These are phyloP conservation scores for Chaetorhynchus papuensis DNA, from an alignment of 2,113 vertebrate genomes.

Conservation along the genomic window DNA sequence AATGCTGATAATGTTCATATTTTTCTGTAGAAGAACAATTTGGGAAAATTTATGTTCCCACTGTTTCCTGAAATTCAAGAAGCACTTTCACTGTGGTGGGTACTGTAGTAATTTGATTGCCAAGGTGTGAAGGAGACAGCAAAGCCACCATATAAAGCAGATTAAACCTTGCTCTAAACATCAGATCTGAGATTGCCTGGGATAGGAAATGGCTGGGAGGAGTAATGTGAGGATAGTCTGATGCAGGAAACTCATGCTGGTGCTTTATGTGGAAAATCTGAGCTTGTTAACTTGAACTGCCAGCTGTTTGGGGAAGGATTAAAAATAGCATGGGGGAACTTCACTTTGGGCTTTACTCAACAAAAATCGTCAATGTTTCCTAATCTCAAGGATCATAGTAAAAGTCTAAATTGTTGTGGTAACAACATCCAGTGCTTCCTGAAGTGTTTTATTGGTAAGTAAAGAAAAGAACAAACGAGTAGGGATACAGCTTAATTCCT, in stretches of 20 bases:
- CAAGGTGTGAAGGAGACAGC: background rate
- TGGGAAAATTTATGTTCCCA: rapidly evolving
- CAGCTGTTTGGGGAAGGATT: background rate
- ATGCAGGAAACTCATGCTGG: background rate
- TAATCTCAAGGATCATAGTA: background rate
- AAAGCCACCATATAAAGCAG: background rate
- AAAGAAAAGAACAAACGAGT: background rate
- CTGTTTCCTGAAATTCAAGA: background rate
- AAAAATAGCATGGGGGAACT: slow-evolving; percentile 30
- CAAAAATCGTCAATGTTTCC: background rate
- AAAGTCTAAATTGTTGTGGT: background rate
- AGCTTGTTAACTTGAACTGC: background rate
- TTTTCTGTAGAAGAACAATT: background rate
- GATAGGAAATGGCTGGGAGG: background rate
- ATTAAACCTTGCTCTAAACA: background rate
- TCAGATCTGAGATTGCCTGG: background rate
- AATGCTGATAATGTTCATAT: background rate
- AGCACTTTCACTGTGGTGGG: background rate
- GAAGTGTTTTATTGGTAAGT: background rate
- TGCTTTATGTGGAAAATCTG: slow-evolving; percentile 53
- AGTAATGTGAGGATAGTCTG: background rate
- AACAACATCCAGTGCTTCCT: background rate
- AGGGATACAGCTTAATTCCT: background rate
- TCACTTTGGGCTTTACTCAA: background rate
- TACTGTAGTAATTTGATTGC: background rate